Evolutionary conservation across 2,797 vertebrate species (phyloP), one percentile per base, ranked within the genome.

Genomic region (Macropodus opercularis): DNA sequence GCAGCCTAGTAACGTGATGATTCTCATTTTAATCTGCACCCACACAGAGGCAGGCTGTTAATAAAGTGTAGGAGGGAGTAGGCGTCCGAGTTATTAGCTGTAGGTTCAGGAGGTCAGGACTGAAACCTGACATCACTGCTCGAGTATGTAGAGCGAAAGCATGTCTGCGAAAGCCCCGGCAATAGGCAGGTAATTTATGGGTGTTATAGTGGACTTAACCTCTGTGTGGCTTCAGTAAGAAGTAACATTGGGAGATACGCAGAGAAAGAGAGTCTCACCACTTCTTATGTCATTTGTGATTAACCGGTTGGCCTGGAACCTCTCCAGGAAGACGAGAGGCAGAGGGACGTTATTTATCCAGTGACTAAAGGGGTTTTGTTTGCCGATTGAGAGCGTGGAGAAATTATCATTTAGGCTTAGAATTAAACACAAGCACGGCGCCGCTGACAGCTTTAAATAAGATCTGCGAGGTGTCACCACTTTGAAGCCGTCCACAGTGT

Each of bases 71-170:
- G 52, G 64, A 24, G 67, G 50, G 40, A 75, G 55, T 36, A n/a
- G 56, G 65, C 31, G 8, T 72, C 48, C 61, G 78, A 81, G 72
- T 81, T 80, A 75, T 69, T 57, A 79, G 69, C 50, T 55, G 32
- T 3, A 1, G 72, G 85, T 86, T 89, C 86, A 77, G 9, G 0
- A 56, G 88, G 83, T 86, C 83, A 83, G 4, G 9, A 52, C 64
- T 76, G 63, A 77, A 84, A 55, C 31, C 63, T 90, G 89, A 90
- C 89, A 82, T 90, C 87, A 90, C 46, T 19, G 69, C 77, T 79
- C 0, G 11, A 80, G 76, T 63, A 88, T 81, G 80, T 62, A 23
- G 51, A 72, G 71, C 36, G 54, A 72, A 87, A 89, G 81, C 83
- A 76, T 77, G 80, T 62, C 63, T 39, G 51, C 48, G n/a, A 42